phyloP scores from a whole-genome alignment of 1,140 invertebrate species.

The Lasioglossum baleicum region DNA sequence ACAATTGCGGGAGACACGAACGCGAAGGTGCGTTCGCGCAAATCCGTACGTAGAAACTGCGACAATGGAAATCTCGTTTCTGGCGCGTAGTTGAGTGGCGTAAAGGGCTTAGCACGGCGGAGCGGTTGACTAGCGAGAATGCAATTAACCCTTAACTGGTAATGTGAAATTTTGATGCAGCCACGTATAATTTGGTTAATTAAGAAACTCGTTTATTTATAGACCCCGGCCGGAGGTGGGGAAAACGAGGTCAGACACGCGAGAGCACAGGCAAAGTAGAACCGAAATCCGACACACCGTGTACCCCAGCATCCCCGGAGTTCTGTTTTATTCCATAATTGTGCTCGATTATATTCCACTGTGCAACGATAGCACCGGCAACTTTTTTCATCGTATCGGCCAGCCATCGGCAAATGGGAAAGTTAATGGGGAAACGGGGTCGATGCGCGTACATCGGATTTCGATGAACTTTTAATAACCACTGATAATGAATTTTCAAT shows the following conservation, averaged over 20 bases:
- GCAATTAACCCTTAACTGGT: slow-evolving; percentile 65
- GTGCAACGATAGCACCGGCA: slow-evolving; percentile 4
- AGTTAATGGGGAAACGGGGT: slow-evolving; percentile 42
- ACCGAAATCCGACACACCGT: too few species aligned
- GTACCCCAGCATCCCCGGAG: neutral
- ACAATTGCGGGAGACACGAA: slow-evolving; percentile 22
- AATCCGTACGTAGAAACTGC: slow-evolving; percentile 60
- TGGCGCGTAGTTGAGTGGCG: slow-evolving; percentile 60
- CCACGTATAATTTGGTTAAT: slow-evolving; percentile 63
- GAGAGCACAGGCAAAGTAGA: slow-evolving; percentile 11
- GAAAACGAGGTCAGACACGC: neutral
- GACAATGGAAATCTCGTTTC: slow-evolving; percentile 62
- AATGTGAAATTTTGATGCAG: slow-evolving; percentile 64
- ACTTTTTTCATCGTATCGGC: slow-evolving; percentile 12
- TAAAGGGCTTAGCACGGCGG: slow-evolving; percentile 57
- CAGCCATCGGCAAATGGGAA: slow-evolving; percentile 30
- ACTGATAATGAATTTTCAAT: slow-evolving; percentile 49
- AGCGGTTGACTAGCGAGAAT: slow-evolving; percentile 61
- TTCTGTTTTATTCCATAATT: slow-evolving; percentile 18
- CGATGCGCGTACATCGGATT: slow-evolving; percentile 33
- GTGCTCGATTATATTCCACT: slow-evolving; percentile 1
- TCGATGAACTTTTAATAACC: slow-evolving; percentile 50
- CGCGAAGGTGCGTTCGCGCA: slow-evolving; percentile 22
- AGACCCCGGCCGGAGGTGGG: neutral
- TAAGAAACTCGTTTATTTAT: slow-evolving; percentile 60